Evolutionary conservation across 2,113 vertebrate species (phyloP).

Genomic region (Baryphthengus martii): DNA sequence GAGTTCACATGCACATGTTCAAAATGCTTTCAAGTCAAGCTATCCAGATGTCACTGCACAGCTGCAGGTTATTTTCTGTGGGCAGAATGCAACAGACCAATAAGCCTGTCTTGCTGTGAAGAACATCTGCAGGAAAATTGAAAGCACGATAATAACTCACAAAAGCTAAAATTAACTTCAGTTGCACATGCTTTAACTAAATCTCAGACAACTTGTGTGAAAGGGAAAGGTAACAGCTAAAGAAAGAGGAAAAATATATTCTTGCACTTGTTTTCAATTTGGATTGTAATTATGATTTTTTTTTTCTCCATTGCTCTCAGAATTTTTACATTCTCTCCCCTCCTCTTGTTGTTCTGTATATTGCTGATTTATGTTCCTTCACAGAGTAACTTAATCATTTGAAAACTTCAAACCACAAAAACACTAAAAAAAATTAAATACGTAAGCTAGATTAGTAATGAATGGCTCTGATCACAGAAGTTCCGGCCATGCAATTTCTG

Average conservation of each 20-base stretch:
- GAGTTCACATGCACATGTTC: neutral
- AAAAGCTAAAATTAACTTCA: constrained; percentile 25
- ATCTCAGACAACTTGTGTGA: neutral
- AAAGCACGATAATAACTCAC: neutral
- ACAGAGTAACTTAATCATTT: neutral
- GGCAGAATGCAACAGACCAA: neutral
- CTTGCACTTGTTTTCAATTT: neutral
- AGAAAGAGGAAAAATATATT: neutral
- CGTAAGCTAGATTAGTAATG: neutral
- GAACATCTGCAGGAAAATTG: constrained; percentile 48
- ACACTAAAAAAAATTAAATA: neutral
- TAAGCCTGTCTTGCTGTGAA: neutral
- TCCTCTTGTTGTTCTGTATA: neutral
- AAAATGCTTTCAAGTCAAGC: neutral
- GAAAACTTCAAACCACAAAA: constrained; percentile 7
- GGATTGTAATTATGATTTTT: neutral
- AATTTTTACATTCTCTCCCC: neutral
- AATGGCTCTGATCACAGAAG: neutral
- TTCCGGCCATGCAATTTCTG: neutral
- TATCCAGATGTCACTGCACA: constrained; percentile 28
- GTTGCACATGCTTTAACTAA: neutral
- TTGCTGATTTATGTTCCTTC: neutral
- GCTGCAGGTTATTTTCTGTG: neutral
- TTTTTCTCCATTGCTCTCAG: neutral
- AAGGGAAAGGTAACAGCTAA: neutral